Percentiles rank a stretch among this genome's conserved stretches.
phyloP scores from a whole-genome alignment of 2,797 vertebrate genomes.

The Lerista edwardsae region DNA sequence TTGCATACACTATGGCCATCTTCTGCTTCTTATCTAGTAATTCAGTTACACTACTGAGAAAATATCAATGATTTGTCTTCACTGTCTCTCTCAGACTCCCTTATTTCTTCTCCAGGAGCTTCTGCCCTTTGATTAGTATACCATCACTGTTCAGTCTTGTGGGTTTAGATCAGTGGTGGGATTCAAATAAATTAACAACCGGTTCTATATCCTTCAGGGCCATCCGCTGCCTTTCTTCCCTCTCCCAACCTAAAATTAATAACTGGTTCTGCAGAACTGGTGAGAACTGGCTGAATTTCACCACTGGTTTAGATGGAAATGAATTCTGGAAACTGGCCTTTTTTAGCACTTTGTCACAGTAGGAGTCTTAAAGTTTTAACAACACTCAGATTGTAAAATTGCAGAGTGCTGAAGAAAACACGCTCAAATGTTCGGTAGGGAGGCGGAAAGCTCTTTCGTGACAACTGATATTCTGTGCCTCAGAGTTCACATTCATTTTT shows the following conservation, averaged over 20 bases:
- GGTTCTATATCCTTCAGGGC: no score
- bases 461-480: slow-evolving; percentile 11
- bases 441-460: neutral
- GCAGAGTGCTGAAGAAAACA: neutral
- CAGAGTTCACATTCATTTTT: neutral
- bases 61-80: slow-evolving; percentile 7
- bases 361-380: neutral
- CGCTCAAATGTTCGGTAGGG: neutral
- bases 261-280: no score
- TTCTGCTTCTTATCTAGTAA: neutral
- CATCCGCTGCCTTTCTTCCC: no score
- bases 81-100: neutral
- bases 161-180: no score
- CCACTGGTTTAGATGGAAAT: neutral
- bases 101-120: neutral
- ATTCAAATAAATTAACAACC: no score
- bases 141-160: neutral
- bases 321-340: neutral
- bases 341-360: neutral
- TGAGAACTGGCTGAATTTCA: no score
- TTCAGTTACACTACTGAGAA: neutral
- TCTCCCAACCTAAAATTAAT: no score
- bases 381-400: neutral
- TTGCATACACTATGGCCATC: neutral
- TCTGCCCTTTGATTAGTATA: neutral